Evolutionary conservation across 2,888 invertebrate species (phyloP), one percentile per base, ranked within the genome.

Genomic region (Cartodere bifasciata): DNA sequence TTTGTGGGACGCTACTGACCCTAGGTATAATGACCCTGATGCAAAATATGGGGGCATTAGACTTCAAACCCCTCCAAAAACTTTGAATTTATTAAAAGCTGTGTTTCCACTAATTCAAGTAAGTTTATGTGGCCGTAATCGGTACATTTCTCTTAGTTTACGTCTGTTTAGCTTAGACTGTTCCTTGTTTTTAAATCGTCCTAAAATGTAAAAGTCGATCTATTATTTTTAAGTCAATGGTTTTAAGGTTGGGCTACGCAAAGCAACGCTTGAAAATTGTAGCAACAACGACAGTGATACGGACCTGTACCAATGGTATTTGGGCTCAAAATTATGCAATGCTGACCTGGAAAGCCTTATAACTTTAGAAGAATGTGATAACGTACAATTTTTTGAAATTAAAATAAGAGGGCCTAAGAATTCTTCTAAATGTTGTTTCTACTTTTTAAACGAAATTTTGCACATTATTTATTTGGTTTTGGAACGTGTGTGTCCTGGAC

Each of bases 291-390:
- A 63, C 17, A 59, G 60, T 14, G 75, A 76, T 37, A 68, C 67
- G 2, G 79, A 80, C 52, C 57, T 82, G 22, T 73, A 75, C 44
- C 81, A 83, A 51, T 80, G 78, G 78, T 69, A 68, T 55, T 64
- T 70, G 42, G 80, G 80, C 22, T 75, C 76, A 20, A 79, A 79
- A 53, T 61, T 80, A 42, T 75, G 74, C 49, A 68, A 72, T 27
- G 72, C 74, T 1, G 65, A 68, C 22, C 63, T 80, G 36, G 81
- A 82, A 52, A 73, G 76, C 30, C 60, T 82, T 29, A 61, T 82
- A 10, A 74, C 72, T 3, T 58, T 76, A 40, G 70, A 70, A 40
- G 66, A 68, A 29, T 63, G 64, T 29, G 56, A 58, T 28, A 44
- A 43, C 14, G 44, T 43, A 17, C 68, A 71, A 40, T 70, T 60